Evolutionary conservation across 2,888 invertebrate genomes (phyloP).

Genomic region (Pammene aurita): DNA sequence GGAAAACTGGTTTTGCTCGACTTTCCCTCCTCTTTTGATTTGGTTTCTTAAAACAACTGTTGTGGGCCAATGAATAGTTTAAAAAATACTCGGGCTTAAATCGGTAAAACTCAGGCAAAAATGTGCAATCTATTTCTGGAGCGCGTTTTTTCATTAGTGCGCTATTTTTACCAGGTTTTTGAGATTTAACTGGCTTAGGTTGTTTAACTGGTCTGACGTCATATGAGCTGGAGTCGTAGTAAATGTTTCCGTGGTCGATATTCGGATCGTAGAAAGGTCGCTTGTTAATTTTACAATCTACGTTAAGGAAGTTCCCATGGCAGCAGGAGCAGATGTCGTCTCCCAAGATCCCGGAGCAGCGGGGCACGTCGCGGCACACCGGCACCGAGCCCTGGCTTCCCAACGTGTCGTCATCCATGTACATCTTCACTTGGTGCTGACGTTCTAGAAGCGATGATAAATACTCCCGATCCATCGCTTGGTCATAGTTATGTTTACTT

Average conservation of each 20-base stretch:
- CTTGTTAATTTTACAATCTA: constrained; percentile 56
- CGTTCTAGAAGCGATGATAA: constrained; percentile 56
- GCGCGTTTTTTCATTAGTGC: constrained; percentile 51
- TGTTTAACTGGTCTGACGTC: constrained; percentile 73
- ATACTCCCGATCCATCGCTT: constrained; percentile 49
- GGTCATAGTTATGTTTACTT: not conserved
- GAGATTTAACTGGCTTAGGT: not conserved
- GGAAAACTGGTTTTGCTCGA: constrained; percentile 19
- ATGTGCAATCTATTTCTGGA: constrained; percentile 46
- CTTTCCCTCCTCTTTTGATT: constrained; percentile 20
- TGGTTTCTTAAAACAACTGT: not conserved
- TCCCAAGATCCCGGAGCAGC: constrained; percentile 40
- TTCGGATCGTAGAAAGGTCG: constrained; percentile 14
- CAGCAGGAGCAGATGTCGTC: constrained; percentile 69
- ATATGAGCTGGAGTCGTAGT: constrained; percentile 68
- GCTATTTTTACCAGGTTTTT: constrained; percentile 49
- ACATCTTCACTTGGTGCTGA: constrained; percentile 58
- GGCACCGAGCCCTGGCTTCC: constrained; percentile 63
- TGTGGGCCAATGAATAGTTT: constrained; percentile 46
- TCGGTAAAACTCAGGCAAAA: constrained; percentile 54
- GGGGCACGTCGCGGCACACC: constrained; percentile 58
- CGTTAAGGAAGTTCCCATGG: constrained; percentile 61
- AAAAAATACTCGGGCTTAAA: constrained; percentile 47
- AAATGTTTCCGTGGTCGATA: constrained; percentile 49
- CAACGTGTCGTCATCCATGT: constrained; percentile 52